A percentile compares a stretch with the other conserved stretches of the same genome.
These are phyloP conservation scores for Altica lythri DNA, from an alignment of 2,888 invertebrate genomes.

Conservation along the genomic window DNA sequence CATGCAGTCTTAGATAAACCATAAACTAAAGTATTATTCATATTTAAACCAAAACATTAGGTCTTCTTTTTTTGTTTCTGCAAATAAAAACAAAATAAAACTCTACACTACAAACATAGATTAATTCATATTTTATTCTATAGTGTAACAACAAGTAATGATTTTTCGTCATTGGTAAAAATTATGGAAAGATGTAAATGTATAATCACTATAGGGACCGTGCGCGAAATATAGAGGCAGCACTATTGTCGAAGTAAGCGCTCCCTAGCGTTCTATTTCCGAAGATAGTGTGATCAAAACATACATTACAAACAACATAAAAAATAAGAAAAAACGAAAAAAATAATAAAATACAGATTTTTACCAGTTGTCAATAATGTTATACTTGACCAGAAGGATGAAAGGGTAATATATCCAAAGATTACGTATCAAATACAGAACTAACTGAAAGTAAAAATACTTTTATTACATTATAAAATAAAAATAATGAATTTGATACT, in stretches of 20 bases:
- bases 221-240: not conserved
- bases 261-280: not conserved
- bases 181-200: not conserved
- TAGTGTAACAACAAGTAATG: conserved; percentile 13
- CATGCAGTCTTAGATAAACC: conserved; percentile 8
- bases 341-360: too few species aligned
- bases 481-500: too few species aligned
- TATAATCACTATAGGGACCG: not conserved
- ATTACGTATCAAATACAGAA: too few species aligned
- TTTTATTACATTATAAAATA: too few species aligned
- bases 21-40: not conserved
- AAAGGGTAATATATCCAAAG: too few species aligned
- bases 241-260: not conserved
- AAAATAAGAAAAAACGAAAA: too few species aligned
- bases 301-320: too few species aligned
- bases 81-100: conserved; percentile 25
- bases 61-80: conserved; percentile 40
- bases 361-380: too few species aligned
- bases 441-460: too few species aligned
- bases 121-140: too few species aligned
- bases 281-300: too few species aligned
- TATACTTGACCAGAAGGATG: too few species aligned
- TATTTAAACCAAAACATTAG: conserved; percentile 19
- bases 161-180: not conserved
- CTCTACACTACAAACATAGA: conserved; percentile 14